Conservation (phyloP, 2,797 vertebrate genomes). For the Simalia tracyae region DNA sequence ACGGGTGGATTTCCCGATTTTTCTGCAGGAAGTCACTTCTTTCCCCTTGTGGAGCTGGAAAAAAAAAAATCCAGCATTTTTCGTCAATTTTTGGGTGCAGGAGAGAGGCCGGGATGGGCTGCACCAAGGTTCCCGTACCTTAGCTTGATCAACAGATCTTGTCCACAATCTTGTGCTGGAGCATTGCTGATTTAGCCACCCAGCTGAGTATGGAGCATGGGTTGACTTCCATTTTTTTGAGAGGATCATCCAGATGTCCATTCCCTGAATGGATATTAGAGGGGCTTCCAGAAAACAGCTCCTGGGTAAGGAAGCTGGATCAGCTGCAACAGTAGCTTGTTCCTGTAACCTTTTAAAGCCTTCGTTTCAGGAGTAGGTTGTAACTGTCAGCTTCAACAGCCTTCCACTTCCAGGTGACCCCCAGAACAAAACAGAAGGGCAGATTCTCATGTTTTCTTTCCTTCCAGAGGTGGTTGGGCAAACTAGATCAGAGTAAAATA, state of each 20-base stretch:
- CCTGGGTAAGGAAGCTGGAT: background rate
- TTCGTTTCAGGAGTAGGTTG: background rate
- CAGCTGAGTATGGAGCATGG: background rate
- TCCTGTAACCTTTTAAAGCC: background rate
- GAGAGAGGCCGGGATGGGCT: background rate
- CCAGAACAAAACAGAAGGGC: background rate
- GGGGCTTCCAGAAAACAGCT: background rate
- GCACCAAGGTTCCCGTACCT: background rate
- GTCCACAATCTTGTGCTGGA: background rate
- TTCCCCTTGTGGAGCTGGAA: background rate
- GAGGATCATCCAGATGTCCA: background rate
- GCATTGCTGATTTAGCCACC: background rate
- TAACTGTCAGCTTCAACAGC: background rate
- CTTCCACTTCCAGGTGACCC: background rate
- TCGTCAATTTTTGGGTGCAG: background rate
- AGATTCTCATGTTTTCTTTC: background rate
- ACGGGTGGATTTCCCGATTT: background rate
- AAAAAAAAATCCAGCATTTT: background rate
- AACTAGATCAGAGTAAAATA: background rate
- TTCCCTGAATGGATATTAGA: background rate
- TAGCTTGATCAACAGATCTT: background rate
- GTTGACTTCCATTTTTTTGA: too few relatives aligned
- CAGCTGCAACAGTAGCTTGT: background rate
- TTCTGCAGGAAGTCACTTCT: constrained; percentile 18
- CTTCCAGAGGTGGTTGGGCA: too few relatives aligned